These are phyloP conservation scores for Haliaeetus leucogaster DNA, from an alignment of 2,113 vertebrate genomes.

Conservation along the genomic window DNA sequence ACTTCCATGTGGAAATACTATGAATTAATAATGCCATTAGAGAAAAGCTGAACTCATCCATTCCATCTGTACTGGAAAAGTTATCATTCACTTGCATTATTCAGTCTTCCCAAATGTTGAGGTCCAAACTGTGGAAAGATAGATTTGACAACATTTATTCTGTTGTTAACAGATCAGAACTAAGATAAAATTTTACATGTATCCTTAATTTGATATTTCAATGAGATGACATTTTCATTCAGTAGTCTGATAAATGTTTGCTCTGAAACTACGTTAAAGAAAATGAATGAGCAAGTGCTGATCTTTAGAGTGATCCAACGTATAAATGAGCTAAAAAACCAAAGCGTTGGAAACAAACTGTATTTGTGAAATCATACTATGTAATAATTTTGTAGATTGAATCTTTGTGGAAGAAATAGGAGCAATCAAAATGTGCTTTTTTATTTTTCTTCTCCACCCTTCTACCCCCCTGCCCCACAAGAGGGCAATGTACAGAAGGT, in stretches of 20 bases:
- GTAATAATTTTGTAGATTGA: not conserved
- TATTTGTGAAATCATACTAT: not conserved
- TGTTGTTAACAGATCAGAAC: not conserved
- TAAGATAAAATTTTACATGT: not conserved
- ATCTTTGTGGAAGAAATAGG: not conserved
- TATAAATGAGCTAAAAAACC: not conserved
- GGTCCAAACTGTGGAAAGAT: not conserved
- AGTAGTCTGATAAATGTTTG: not conserved
- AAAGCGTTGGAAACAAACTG: not conserved
- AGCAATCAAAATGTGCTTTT: not conserved
- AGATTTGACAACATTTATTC: not conserved
- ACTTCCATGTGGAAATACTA: not conserved
- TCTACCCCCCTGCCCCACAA: fast-evolving
- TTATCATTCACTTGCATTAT: not conserved
- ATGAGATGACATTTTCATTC: not conserved
- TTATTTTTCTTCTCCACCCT: not conserved
- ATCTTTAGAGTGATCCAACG: not conserved
- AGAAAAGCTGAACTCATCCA: not conserved
- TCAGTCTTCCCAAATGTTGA: not conserved
- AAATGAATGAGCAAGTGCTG: not conserved
- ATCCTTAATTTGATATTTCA: not conserved
- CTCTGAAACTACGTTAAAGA: not conserved
- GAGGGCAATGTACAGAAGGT: not conserved
- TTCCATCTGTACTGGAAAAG: not conserved
- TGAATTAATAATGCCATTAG: not conserved